Conservation (phyloP, 2,113 vertebrate genomes). For the Drymodes brunneopygia region DNA sequence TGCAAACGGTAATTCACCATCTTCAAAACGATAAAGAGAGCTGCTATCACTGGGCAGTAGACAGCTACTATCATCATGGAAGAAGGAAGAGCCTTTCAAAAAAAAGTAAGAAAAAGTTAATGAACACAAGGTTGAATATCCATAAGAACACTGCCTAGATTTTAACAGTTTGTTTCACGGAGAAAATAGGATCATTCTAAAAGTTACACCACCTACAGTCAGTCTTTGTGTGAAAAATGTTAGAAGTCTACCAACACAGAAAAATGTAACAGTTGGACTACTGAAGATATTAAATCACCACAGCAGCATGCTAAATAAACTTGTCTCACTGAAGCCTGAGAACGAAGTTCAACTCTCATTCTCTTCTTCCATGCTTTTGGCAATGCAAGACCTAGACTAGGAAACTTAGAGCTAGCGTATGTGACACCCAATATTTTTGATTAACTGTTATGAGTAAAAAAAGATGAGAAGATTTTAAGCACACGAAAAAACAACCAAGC, state of each 20-base stretch:
- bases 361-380: background rate
- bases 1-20: conserved; percentile 95
- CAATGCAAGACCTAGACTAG: background rate
- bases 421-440: background rate
- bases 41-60: conserved; percentile 94
- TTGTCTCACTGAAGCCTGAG: background rate
- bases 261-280: background rate
- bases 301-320: background rate
- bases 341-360: background rate
- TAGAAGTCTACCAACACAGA: background rate
- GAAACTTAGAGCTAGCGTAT: background rate
- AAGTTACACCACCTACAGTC: background rate
- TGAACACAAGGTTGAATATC: background rate
- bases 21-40: conserved; percentile 94
- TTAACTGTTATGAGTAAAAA: background rate
- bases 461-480: background rate
- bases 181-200: background rate
- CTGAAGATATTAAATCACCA: background rate
- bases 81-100: conserved; percentile 89
- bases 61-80: conserved; percentile 97
- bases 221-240: background rate
- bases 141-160: background rate
- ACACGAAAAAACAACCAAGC: background rate
- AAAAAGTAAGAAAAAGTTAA: conserved; percentile 5
- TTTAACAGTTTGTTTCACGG: background rate